Evolutionary conservation across 2,113 vertebrate species (phyloP), one percentile per base, ranked within the genome.

Genomic region (Pantherophis guttatus): DNA sequence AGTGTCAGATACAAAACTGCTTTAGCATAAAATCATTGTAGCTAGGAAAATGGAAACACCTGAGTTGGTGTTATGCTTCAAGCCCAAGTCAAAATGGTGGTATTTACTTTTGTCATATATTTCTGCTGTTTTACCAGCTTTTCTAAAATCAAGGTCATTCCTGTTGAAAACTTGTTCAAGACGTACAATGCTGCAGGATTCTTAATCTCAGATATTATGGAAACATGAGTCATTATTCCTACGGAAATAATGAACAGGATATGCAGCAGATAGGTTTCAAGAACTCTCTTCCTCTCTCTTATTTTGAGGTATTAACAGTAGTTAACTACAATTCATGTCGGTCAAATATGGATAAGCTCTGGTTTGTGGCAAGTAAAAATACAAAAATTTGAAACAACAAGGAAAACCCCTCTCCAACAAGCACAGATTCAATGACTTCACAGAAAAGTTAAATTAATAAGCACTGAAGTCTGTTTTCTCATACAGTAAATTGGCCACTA

Each of bases 61-160:
- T 33, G 87, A 86, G 26, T 21, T 50, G n/a, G 11, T 55, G 54
- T 52, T 86, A 55, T 26, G 11, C 3, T 29, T 86, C 54, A 29
- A 86, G 21, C 50, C 44, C 26, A 90, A 90, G 12, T 65, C 39
- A 55, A 48, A 81, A 48, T 1, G 4, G 10, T 81, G 3, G 4
- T 58, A 70, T 90, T 92, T 89, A 89, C 9, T 48, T 89, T 48
- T 50, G 2, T 26, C 17, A 33, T 44, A 26, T 54, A 75, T 75
- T 92, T 75, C 58, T 54, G 50, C 21, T 92, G 87, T 89, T 92
- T 58, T 92, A n/a, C 55, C 39, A 53, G 57, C 21, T 39, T 93
- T 8, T 86, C 12, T 21, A 90, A 33, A 19, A 19, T 55, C 59
- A 92, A 75, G 87, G 33, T 39, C 13, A 81, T 44, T 48, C 44